Percentiles rank a stretch among this genome's conserved stretches.
These are phyloP conservation scores for Lasiommata megera DNA, from an alignment of 2,888 invertebrate species.

Conservation along the genomic window DNA sequence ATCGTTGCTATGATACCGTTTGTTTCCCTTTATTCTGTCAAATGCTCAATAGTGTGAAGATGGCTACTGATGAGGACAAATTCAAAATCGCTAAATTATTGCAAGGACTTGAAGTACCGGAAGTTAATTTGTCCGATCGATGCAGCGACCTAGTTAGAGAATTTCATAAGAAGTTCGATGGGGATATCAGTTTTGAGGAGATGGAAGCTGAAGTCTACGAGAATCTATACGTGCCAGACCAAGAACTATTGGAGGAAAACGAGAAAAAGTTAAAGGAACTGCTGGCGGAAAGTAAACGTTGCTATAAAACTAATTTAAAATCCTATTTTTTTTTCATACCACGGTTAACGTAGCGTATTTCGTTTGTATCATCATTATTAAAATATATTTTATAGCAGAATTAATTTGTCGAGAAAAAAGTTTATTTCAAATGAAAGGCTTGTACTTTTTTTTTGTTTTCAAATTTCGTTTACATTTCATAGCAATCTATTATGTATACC, in stretches of 20 bases:
- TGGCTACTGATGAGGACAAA: constrained; percentile 72
- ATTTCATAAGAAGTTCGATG: constrained; percentile 53
- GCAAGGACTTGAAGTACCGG: constrained; percentile 60
- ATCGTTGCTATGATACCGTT: neutral
- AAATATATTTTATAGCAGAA: too few species aligned
- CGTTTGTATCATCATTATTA: too few species aligned
- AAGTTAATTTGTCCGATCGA: constrained; percentile 58
- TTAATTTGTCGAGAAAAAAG: too few species aligned
- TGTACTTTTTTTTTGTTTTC: too few species aligned
- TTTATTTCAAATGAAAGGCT: too few species aligned
- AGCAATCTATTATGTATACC: too few species aligned
- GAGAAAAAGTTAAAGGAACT: constrained; percentile 56
- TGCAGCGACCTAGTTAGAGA: constrained; percentile 55
- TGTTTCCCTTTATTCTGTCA: neutral
- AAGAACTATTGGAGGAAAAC: constrained; percentile 53
- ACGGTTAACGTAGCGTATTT: too few species aligned
- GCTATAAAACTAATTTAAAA: neutral
- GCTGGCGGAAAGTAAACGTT: constrained; percentile 51
- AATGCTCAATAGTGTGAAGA: constrained; percentile 32
- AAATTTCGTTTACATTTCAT: too few species aligned
- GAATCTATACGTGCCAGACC: constrained; percentile 65
- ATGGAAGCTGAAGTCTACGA: constrained; percentile 38
- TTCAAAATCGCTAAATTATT: constrained; percentile 59
- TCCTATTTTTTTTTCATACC: too few species aligned
- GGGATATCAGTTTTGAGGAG: constrained; percentile 49